Percentiles rank a stretch among this genome's conserved stretches.
phyloP scores from a whole-genome alignment of 2,888 invertebrate species.

The Drosophila atroscutellata region DNA sequence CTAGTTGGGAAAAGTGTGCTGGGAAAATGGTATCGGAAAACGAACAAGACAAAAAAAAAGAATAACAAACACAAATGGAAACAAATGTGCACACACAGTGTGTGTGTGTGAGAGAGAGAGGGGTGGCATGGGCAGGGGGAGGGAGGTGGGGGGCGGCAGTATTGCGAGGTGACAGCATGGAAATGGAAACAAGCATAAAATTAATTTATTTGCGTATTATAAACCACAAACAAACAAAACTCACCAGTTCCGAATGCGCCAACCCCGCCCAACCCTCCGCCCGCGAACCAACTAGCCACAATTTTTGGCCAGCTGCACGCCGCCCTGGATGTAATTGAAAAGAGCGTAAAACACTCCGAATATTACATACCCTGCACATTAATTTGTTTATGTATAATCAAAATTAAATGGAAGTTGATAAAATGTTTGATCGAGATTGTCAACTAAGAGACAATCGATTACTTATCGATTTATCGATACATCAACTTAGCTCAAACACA shows the following conservation, averaged over 20 bases:
- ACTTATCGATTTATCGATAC: neutral
- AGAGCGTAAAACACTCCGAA: neutral
- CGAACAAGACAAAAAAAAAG: neutral
- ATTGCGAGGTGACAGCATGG: conserved; percentile 36
- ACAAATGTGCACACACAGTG: conserved; percentile 45
- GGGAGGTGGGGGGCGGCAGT: neutral
- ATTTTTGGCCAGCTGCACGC: conserved; percentile 48
- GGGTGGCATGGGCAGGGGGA: neutral
- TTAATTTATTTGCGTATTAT: conserved; percentile 81
- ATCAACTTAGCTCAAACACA: neutral
- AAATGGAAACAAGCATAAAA: conserved; percentile 75
- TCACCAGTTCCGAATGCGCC: conserved; percentile 29
- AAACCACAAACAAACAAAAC: conserved; percentile 75
- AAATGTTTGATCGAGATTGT: neutral
- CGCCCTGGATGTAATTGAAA: conserved; percentile 22
- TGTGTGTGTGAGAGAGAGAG: neutral
- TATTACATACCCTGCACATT: neutral
- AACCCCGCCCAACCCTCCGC: neutral
- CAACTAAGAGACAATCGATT: neutral
- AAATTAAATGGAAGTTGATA: neutral
- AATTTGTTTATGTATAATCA: neutral
- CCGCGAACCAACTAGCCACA: neutral
- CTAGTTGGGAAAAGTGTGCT: conserved; percentile 38
- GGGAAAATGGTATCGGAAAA: conserved; percentile 68
- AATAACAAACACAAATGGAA: conserved; percentile 57